phyloP scores from a whole-genome alignment of 2,797 vertebrate species.

The Sebastes matsubarae region DNA sequence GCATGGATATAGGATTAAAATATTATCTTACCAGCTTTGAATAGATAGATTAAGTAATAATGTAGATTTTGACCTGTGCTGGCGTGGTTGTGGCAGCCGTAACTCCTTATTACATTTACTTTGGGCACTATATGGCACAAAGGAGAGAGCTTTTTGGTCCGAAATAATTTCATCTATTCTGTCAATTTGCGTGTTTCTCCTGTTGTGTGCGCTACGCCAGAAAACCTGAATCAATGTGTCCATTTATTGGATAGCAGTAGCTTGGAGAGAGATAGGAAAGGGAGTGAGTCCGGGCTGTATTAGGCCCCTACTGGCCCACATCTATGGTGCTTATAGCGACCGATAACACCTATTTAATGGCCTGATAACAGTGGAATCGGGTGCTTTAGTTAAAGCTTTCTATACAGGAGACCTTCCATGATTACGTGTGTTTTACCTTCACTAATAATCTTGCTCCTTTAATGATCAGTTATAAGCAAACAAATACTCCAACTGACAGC shows the following conservation, averaged over 20 bases:
- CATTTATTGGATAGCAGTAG: neutral
- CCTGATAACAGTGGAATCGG: neutral
- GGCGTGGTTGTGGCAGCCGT: neutral
- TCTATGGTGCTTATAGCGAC: neutral
- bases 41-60: neutral
- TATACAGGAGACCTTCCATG: neutral
- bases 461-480: slow-evolving; percentile 9
- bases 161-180: slow-evolving; percentile 12
- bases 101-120: neutral
- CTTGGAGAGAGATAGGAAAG: neutral
- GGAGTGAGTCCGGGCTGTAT: neutral
- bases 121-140: neutral
- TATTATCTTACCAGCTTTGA: neutral
- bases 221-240: slow-evolving; percentile 6
- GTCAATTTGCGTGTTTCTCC: slow-evolving; percentile 13
- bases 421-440: neutral
- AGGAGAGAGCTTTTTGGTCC: neutral
- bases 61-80: slow-evolving; percentile 1
- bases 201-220: neutral
- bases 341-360: neutral
- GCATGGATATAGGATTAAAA: slow-evolving; percentile 6
- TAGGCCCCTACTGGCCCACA: neutral
- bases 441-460: neutral
- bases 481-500: slow-evolving; percentile 5
- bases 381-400: neutral